Evolutionary conservation across 2,888 invertebrate species (phyloP), one percentile per base, ranked within the genome.

Genomic region (Aleiodes testaceus): DNA sequence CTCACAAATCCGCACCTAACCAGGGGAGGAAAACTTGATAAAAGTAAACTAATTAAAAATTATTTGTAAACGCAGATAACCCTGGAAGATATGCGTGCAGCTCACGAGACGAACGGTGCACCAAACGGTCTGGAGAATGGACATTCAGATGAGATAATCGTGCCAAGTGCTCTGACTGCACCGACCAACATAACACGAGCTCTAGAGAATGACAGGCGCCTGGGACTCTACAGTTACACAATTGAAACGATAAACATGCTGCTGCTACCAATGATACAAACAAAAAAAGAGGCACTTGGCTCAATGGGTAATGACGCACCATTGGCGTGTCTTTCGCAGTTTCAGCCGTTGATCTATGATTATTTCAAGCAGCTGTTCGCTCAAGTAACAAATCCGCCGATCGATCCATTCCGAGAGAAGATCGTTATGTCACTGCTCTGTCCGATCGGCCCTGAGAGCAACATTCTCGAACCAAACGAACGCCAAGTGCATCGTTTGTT

Each of bases 251-350:
- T 99, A 84, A 95, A 95, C 83, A 92, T 99, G 91, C 90, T 99
- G 18, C 89, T 99, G 45, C 88, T 99, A 69, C 99, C 99, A 0
- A 99, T 99, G 99, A 93, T 99, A 78, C 93, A 95, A 84, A 95
- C 95, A 82, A 95, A 95, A 97, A 99, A 99, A 89, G 99, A 99
- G 89, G 97, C 98, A 0, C 90, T 99, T 20, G 99, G 99, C 67
- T 99, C 98, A 30, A 99, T 99, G 99, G 99, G 99, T 72, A 99
- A 99, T 88, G 99, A 99, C 88, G 96, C 96, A 0, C 99, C 99
- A 0, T 89, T 99, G 78, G 99, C 99, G 7, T 99, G 99, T 82
- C 91, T 99, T 26, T 99, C 99, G 0, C 91, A 93, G 86, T 98
- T 96, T 89, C 96, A 98, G 85, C 99, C 99, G 7, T 89, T 98